A percentile compares a stretch with the other conserved stretches of the same genome.
These are phyloP conservation scores for Passer montanus DNA, from an alignment of 2,113 vertebrate species.

Conservation along the genomic window DNA sequence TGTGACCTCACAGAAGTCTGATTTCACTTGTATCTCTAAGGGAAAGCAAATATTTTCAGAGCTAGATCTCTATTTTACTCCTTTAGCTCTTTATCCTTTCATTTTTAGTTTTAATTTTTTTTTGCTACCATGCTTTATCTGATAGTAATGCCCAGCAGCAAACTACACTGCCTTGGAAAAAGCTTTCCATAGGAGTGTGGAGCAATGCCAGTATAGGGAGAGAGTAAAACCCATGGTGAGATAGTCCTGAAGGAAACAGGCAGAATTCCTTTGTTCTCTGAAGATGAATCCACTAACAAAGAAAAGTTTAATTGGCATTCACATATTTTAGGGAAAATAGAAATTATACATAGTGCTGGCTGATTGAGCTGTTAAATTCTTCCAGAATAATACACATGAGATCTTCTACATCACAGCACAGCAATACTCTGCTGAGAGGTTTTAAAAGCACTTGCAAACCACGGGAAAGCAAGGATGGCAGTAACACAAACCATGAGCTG, in stretches of 20 bases:
- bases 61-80: not conserved
- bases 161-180: not conserved
- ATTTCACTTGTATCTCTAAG: not conserved
- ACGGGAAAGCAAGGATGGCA: not conserved
- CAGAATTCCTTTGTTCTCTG: not conserved
- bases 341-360: not conserved
- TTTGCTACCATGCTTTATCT: not conserved
- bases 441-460: slow-evolving; percentile 12
- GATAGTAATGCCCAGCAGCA: not conserved
- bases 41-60: not conserved
- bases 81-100: not conserved
- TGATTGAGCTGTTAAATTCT: not conserved
- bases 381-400: not conserved
- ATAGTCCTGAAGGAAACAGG: not conserved
- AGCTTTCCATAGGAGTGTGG: not conserved
- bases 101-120: not conserved
- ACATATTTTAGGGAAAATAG: not conserved
- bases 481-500: slow-evolving; percentile 14
- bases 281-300: not conserved
- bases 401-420: not conserved
- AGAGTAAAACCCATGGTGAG: not conserved
- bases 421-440: not conserved
- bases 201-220: not conserved
- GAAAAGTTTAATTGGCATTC: not conserved
- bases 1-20: not conserved